These are phyloP conservation scores for Trematocara macrostoma DNA, from an alignment of 2,113 vertebrate species.

Conservation along the genomic window DNA sequence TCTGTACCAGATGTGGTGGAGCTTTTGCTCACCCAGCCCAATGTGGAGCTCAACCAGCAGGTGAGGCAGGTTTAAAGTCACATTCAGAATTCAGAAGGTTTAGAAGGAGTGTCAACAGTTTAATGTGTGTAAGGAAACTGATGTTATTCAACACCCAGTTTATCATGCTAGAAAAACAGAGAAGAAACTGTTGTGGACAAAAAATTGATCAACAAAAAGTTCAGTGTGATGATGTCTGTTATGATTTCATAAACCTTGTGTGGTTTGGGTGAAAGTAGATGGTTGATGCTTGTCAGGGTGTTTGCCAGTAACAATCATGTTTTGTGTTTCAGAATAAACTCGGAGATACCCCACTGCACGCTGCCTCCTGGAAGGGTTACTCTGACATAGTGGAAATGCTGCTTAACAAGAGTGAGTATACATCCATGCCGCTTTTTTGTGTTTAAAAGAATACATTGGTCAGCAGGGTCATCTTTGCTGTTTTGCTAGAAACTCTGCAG, in stretches of 20 bases:
- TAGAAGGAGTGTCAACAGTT: not conserved
- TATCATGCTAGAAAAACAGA: not conserved
- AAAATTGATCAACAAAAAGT: not conserved
- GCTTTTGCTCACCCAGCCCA: constrained; percentile 83
- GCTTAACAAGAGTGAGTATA: constrained; percentile 82
- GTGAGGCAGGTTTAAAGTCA: constrained; percentile 56
- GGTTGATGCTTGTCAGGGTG: not conserved
- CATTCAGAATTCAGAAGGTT: not conserved
- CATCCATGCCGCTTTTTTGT: fast-evolving
- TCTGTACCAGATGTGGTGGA: constrained; percentile 87
- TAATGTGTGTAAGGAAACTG: not conserved
- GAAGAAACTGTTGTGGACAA: not conserved
- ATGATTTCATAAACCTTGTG: not conserved
- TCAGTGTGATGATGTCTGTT: not conserved
- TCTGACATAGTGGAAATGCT: constrained; percentile 95
- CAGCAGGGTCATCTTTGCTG: not conserved
- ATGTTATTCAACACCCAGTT: not conserved
- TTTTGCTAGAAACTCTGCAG: not conserved
- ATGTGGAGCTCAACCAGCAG: constrained; percentile 95
- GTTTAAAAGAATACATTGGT: not conserved
- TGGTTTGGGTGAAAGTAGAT: not conserved
- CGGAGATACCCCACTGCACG: constrained; percentile 91
- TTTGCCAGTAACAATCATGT: not conserved
- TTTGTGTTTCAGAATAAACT: constrained; percentile 87
- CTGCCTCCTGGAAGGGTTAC: constrained; percentile 97